Base-by-base conservation (phyloP, 2,888 invertebrate species). In the Cheilosia vernalis region DNA sequence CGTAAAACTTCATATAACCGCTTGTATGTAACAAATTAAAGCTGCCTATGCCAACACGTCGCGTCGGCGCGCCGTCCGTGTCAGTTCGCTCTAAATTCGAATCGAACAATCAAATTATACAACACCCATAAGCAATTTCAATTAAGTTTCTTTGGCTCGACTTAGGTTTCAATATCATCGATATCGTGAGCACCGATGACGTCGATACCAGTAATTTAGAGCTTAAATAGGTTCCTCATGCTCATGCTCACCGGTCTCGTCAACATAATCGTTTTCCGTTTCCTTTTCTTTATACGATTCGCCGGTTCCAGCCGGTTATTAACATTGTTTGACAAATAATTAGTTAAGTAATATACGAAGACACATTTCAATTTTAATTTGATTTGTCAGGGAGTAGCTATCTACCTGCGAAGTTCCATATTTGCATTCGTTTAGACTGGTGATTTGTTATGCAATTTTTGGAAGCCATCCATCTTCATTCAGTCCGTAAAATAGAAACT, bases 311-410 rank as follows among this genome's bases (percentile, higher is more conserved):
- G 47, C 37, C 56, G 55, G 47, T 19, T 37, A 58, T 58, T 33
- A 66, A 74, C n/a, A n/a, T n/a, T n/a, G n/a, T n/a, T 58, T 47
- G 55, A 37, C 24, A 56, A 66, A 56, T 66, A 58, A 74, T 74
- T 49, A 64, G 58, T 74, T 64, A 19, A 6, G 56, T 37, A 74
- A 74, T 40, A 6, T 4, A 56, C 9, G 30, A 30, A 69, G 21
- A 24, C 44, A 33, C 17, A n/a, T n/a, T 63, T 73, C 47, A 47
- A 2, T 21, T 27, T 27, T 1, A 5, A 10, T 9, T 51, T 24
- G 6, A 2, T 27, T 24, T 15, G 51, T 9, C 44, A 2, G 49
- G 51, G 17, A 66, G 51, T 21, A 21, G 17, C 30, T 33, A 9
- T 9, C 27, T n/a, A n/a, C 2, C 19, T 21, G 13, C 1, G 49